Conservation (phyloP, 2,797 vertebrate species). For the Chloroceryle inda region DNA sequence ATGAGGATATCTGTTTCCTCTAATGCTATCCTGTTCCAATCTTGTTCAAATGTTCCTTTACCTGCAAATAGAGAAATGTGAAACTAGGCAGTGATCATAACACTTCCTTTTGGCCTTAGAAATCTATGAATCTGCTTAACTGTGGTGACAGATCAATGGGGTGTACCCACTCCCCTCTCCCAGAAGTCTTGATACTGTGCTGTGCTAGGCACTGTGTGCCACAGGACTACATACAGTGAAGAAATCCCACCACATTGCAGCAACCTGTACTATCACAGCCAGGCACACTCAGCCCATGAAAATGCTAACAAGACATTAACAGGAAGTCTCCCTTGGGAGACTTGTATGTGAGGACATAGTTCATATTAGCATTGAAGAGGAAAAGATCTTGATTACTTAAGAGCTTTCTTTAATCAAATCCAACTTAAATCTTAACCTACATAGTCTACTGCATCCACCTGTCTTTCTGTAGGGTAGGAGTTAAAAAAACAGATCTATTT, state of each 20-base stretch:
- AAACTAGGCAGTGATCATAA: background rate
- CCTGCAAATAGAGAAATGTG: background rate
- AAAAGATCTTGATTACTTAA: background rate
- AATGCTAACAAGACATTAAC: background rate
- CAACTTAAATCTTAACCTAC: background rate
- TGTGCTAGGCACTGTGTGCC: background rate
- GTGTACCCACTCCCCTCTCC: background rate
- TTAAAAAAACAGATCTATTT: background rate
- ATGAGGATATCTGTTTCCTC: background rate
- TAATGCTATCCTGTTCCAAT: background rate
- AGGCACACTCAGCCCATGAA: background rate
- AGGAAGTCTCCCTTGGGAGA: background rate
- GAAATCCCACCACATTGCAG: background rate
- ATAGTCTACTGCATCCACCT: background rate
- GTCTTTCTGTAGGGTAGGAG: background rate
- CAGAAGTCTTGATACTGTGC: rapidly evolving
- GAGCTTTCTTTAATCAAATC: constrained; percentile 12
- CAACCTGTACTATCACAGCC: background rate
- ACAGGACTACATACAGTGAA: background rate
- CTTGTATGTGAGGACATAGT: background rate
- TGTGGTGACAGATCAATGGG: background rate
- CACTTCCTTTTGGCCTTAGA: background rate
- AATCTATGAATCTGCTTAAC: background rate
- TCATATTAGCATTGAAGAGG: background rate
- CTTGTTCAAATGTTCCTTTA: background rate